Conservation (phyloP, 2,113 vertebrate species). For the Grus americana region DNA sequence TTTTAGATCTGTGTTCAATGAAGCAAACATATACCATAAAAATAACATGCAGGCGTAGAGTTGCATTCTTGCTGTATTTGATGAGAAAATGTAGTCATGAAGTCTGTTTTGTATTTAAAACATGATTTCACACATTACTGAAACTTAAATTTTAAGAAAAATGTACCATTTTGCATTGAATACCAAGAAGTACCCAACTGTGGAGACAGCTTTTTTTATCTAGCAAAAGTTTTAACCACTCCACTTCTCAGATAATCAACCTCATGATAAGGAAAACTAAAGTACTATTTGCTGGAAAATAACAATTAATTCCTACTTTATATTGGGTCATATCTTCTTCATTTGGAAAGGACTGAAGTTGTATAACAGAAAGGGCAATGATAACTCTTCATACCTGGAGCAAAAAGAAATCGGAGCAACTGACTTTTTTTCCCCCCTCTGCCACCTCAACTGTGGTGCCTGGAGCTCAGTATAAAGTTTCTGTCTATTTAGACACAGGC, state of each 20-base stretch:
- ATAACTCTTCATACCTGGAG: neutral
- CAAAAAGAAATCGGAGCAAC: neutral
- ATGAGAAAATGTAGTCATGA: neutral
- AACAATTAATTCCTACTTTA: neutral
- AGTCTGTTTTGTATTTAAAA: constrained; percentile 4
- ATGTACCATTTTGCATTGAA: neutral
- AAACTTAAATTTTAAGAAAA: neutral
- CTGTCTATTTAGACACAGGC: neutral
- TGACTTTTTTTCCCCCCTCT: neutral
- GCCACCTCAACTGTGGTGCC: neutral
- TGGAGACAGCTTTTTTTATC: neutral
- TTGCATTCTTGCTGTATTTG: neutral
- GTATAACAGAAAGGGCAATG: neutral
- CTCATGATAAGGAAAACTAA: neutral
- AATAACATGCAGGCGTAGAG: neutral
- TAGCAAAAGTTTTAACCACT: neutral
- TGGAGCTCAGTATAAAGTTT: neutral
- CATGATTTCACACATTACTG: neutral
- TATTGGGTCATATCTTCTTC: neutral
- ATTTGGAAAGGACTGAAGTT: neutral
- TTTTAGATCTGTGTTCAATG: constrained; percentile 21
- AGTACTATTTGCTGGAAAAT: neutral
- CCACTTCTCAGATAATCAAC: neutral
- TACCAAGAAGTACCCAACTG: neutral
- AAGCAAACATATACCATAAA: neutral